A percentile compares a stretch with the other conserved stretches of the same genome.
These are phyloP conservation scores for Craseonycteris thonglongyai DNA, from an alignment of 2,113 vertebrate species.

Conservation along the genomic window DNA sequence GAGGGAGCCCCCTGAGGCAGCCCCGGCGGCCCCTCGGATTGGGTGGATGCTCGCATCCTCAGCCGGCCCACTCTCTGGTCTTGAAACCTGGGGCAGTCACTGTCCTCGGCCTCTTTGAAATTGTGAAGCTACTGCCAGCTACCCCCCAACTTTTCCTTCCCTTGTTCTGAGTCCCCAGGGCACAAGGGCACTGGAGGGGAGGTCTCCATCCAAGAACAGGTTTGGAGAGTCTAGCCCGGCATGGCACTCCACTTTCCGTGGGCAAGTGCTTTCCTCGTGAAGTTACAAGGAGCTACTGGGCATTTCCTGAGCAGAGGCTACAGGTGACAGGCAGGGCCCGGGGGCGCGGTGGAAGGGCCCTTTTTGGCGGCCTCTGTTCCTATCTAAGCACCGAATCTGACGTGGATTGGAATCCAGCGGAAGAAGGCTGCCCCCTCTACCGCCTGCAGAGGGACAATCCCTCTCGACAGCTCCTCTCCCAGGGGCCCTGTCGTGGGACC, in stretches of 20 bases:
- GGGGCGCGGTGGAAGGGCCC: background rate
- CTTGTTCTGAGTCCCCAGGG: background rate
- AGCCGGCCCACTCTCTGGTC: background rate
- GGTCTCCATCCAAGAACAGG: background rate
- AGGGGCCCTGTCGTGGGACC: background rate
- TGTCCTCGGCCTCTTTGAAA: background rate
- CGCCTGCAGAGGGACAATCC: accelerated
- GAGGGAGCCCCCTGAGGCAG: background rate
- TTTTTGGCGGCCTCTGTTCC: background rate
- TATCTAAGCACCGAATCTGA: background rate
- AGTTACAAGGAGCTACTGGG: background rate
- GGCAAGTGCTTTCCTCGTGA: background rate
- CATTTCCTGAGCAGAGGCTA: background rate
- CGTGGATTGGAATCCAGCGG: background rate
- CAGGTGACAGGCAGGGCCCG: too few relatives aligned
- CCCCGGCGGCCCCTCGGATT: too few relatives aligned
- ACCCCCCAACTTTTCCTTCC: background rate
- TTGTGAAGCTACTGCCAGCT: background rate
- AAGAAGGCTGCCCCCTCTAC: background rate
- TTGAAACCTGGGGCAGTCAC: background rate
- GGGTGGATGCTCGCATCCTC: too few relatives aligned
- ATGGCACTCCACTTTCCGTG: accelerated
- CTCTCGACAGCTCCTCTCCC: background rate
- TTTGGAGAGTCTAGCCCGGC: background rate
- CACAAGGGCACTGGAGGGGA: background rate